A percentile compares a stretch with the other conserved stretches of the same genome.
Conservation (phyloP, 2,888 invertebrate species). For the Cryptosula pallasiana region DNA sequence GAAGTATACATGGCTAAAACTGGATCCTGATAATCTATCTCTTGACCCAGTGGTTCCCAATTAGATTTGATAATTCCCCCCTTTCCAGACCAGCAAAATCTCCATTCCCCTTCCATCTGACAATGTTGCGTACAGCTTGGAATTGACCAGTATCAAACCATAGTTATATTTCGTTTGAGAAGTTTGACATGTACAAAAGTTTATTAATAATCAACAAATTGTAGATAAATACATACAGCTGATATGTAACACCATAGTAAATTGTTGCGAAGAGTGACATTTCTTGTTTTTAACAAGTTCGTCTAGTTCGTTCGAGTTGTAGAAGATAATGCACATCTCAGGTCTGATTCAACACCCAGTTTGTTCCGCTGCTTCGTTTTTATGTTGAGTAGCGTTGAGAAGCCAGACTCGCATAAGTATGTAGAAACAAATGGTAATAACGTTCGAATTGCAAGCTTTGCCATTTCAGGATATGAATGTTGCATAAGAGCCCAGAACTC, state of each 20-base stretch:
- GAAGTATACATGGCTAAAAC: no score
- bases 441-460: slow-evolving; percentile 1
- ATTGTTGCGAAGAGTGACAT: neutral
- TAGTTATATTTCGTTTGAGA: neutral
- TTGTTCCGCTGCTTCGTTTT: slow-evolving; percentile 14
- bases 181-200: neutral
- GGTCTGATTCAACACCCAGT: neutral
- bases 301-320: neutral
- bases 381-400: slow-evolving; percentile 7
- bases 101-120: neutral
- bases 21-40: no score
- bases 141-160: neutral
- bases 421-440: slow-evolving; percentile 15
- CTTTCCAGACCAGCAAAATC: slow-evolving; percentile 2
- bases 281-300: neutral
- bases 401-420: slow-evolving; percentile 8
- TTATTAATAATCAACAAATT: neutral
- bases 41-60: neutral
- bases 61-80: neutral
- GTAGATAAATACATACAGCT: neutral
- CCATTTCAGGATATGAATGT: neutral
- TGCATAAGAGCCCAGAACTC: neutral
- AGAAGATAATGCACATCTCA: neutral
- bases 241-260: neutral
- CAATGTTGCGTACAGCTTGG: neutral